phyloP scores from a whole-genome alignment of 2,888 invertebrate species.

The Calephelis perditalis region DNA sequence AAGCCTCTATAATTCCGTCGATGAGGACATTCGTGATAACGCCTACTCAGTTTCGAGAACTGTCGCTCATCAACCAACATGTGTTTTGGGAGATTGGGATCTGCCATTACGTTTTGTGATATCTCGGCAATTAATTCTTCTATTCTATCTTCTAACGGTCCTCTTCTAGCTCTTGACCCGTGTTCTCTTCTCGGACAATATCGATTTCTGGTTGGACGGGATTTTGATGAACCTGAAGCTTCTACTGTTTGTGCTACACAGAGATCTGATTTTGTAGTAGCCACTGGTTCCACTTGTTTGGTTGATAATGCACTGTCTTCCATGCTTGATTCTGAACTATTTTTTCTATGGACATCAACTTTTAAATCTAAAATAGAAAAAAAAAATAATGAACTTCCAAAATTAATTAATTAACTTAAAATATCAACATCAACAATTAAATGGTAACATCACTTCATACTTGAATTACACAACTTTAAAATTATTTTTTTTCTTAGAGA shows the following conservation, averaged over 20 bases:
- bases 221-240: slow-evolving; percentile 49
- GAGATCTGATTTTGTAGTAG: slow-evolving; percentile 58
- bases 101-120: slow-evolving; percentile 46
- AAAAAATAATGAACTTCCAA: neutral
- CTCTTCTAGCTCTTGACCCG: slow-evolving; percentile 47
- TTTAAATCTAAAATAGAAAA: slow-evolving; percentile 83
- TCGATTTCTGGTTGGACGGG: slow-evolving; percentile 51
- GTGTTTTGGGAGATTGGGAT: slow-evolving; percentile 55
- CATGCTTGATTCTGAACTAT: slow-evolving; percentile 92
- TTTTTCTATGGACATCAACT: slow-evolving; percentile 95
- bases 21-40: slow-evolving; percentile 63
- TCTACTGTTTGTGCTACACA: slow-evolving; percentile 53
- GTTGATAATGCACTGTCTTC: slow-evolving; percentile 79
- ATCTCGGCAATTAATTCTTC: slow-evolving; percentile 62
- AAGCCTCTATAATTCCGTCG: slow-evolving; percentile 59
- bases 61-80: slow-evolving; percentile 66
- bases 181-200: slow-evolving; percentile 54
- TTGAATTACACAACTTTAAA: too few species aligned
- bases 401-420: too few species aligned
- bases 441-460: too few species aligned
- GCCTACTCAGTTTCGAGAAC: slow-evolving; percentile 63
- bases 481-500: too few species aligned
- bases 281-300: slow-evolving; percentile 55
- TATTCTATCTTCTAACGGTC: slow-evolving; percentile 46
- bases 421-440: too few species aligned